Percentiles rank a stretch among this genome's conserved stretches.
phyloP scores from a whole-genome alignment of 30 jellyfish, hydroid and myxozoan species.

The Chrysaora quinquecirrha region DNA sequence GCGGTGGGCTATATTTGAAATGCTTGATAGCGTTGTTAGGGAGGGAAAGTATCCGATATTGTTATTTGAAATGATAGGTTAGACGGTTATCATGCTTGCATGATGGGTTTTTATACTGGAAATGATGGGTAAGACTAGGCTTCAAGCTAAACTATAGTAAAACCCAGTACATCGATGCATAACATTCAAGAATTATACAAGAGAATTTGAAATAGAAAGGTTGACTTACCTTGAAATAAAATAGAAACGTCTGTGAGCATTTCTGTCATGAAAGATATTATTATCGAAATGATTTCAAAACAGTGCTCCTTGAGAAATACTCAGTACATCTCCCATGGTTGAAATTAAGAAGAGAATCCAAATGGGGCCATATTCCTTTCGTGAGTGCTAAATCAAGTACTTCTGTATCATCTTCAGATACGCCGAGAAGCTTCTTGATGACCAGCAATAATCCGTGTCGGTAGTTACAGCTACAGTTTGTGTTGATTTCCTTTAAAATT shows the following conservation, averaged over 20 bases:
- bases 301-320: neutral
- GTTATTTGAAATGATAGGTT: no score
- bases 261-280: neutral
- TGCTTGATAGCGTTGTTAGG: no score
- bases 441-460: neutral
- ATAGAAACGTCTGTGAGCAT: neutral
- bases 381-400: neutral
- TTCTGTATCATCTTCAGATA: neutral
- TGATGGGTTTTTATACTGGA: no score
- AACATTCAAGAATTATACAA: no score
- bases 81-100: no score
- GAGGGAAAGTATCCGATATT: no score
- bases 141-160: no score
- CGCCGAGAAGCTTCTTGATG: neutral
- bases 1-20: no score
- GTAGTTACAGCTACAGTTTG: neutral
- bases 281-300: neutral
- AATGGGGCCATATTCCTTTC: neutral
- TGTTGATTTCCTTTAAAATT: neutral
- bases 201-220: no score
- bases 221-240: neutral
- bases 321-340: neutral
- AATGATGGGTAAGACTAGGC: no score
- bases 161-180: no score
- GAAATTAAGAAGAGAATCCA: neutral